phyloP scores from a whole-genome alignment of 2,113 vertebrate genomes.

The Romanogobio albipinnatus region DNA sequence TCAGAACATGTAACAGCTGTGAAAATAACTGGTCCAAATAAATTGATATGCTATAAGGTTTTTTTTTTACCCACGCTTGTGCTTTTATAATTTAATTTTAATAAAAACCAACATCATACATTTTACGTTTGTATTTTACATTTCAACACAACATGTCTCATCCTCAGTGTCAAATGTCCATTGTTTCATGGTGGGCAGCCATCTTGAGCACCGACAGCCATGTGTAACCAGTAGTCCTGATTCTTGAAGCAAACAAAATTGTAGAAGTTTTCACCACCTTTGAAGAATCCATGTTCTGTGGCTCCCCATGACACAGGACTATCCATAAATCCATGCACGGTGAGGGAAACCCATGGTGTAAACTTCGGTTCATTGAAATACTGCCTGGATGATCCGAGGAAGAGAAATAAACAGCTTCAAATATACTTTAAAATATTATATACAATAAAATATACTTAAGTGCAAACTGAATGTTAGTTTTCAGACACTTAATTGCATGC shows the following conservation, averaged over 20 bases:
- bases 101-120: neutral
- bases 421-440: neutral
- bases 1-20: slow-evolving; percentile 84
- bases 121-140: neutral
- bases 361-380: slow-evolving; percentile 80
- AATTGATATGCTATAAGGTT: slow-evolving; percentile 83
- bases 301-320: slow-evolving; percentile 88
- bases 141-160: neutral
- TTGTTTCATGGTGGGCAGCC: slow-evolving; percentile 81
- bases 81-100: slow-evolving; percentile 3
- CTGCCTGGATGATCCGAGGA: slow-evolving; percentile 66
- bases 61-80: neutral
- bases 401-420: slow-evolving; percentile 39
- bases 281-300: slow-evolving; percentile 83
- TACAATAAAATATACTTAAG: neutral
- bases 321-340: slow-evolving; percentile 89
- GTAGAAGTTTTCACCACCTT: slow-evolving; percentile 90
- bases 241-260: slow-evolving; percentile 86
- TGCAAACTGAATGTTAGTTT: neutral
- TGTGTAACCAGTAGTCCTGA: slow-evolving; percentile 86
- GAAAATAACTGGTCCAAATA: slow-evolving; percentile 88
- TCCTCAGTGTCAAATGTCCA: neutral
- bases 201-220: slow-evolving; percentile 84
- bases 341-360: slow-evolving; percentile 81
- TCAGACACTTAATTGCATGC: neutral